phyloP scores from a whole-genome alignment of 2,113 vertebrate genomes.

The rabbit (Oryctolagus cuniculus) region DNA sequence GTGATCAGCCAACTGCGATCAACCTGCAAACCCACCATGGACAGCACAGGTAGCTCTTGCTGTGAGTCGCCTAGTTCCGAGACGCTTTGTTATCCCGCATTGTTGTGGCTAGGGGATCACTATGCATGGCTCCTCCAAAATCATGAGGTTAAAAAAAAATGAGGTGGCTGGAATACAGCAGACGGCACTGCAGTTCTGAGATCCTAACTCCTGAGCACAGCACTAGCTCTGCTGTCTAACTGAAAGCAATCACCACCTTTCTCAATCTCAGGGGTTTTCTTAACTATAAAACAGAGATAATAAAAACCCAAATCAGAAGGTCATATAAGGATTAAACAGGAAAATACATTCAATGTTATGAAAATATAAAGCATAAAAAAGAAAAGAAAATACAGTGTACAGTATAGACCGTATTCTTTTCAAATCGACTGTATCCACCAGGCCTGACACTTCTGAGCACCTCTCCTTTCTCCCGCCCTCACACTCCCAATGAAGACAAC shows the following conservation, averaged over 20 bases:
- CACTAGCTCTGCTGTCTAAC: background rate
- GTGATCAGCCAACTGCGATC: background rate
- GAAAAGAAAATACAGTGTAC: background rate
- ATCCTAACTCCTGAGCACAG: conserved; percentile 17
- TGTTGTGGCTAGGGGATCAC: background rate
- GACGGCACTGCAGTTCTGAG: conserved; percentile 3
- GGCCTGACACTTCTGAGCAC: background rate
- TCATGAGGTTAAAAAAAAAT: background rate
- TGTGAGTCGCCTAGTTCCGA: background rate
- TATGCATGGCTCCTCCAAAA: background rate
- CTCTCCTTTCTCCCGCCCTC: background rate
- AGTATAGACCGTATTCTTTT: background rate
- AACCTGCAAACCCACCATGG: background rate
- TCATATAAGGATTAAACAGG: conserved; percentile 8
- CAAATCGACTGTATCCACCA: background rate
- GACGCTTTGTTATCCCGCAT: background rate
- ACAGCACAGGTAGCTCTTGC: background rate
- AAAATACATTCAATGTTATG: background rate
- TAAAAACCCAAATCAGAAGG: conserved; percentile 4
- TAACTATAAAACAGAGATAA: conserved; percentile 20
- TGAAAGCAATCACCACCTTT: conserved; percentile 6
- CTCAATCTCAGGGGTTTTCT: background rate
- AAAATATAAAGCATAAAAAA: background rate
- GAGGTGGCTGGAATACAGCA: background rate
- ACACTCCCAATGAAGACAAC: background rate